Evolutionary conservation across 2,888 invertebrate genomes (phyloP).

Genomic region (Apamea monoglypha): DNA sequence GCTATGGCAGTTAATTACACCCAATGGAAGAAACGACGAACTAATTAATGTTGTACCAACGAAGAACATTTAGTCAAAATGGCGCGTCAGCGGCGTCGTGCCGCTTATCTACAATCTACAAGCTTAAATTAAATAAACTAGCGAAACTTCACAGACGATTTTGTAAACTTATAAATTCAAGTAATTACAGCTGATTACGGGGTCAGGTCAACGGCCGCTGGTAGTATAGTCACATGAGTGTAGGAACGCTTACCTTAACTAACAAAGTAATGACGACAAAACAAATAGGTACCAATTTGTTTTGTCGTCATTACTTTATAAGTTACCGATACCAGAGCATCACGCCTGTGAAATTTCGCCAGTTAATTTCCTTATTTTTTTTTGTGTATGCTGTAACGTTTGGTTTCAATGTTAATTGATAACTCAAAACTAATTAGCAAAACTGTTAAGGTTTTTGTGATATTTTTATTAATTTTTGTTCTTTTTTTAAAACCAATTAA

Average conservation of each 20-base stretch:
- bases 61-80: not conserved
- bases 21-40: not conserved
- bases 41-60: not conserved
- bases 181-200: not conserved
- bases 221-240: not conserved
- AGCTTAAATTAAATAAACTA: not conserved
- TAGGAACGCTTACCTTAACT: not conserved
- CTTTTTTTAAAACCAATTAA: not conserved
- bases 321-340: not conserved
- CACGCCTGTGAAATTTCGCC: not conserved
- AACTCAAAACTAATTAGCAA: not conserved
- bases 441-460: conserved; percentile 5
- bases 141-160: not conserved
- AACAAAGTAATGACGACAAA: no score
- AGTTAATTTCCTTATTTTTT: conserved; percentile 16
- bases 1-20: no score
- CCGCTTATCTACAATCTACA: no score
- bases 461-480: not conserved
- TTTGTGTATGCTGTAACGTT: not conserved
- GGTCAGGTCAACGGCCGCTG: not conserved
- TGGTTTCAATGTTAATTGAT: not conserved
- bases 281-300: not conserved
- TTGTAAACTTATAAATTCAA: not conserved
- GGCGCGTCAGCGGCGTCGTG: not conserved
- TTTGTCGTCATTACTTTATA: no score